Evolutionary conservation across 2,797 vertebrate genomes (phyloP), one percentile per base, ranked within the genome.

Genomic region (Gymnothorax javanicus): DNA sequence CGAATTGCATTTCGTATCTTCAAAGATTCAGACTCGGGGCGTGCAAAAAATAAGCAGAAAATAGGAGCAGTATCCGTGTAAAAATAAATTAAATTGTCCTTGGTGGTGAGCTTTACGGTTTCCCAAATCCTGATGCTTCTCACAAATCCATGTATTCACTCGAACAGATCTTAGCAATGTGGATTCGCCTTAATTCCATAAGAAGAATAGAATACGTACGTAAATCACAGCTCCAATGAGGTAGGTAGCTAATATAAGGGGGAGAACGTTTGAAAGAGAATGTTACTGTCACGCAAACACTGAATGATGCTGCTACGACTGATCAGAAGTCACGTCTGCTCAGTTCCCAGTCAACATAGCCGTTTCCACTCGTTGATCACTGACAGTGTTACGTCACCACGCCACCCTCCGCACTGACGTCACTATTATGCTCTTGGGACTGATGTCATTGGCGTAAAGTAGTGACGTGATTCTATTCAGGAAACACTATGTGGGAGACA

Each of bases 321-420:
- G 90, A 90, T 90, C 86, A 62, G 86, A 71, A 50, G 75, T 50
- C 88, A 84, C 88, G 58, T 27, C 62, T 77, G 33, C 87, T 88
- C 84, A 52, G 90, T 57, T 88, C 91, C 90, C 92, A 90, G 91
- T 92, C 92, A 91, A 89, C 77, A 81, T 86, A 88, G 87, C 92
- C 89, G 92, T 90, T 94, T 95, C 95, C 94, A 95, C 95, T 95
- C 93, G 93, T 94, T 91, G 88, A 91, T 90, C 94, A 86, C 85
- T 87, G 90, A 90, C 92, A 89, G 93, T 89, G 91, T 95, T 95
- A 97, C 96, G 97, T 98, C 96, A 97, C 95, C 93, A 94, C 97
- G 96, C 92, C 92, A 83, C 90, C 93, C 92, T 92, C 93, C 95
- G 95, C 95, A 94, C 90, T 0, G 85, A 90, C 96, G 95, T 96